These are phyloP conservation scores for Heterodera schachtii DNA, from an alignment of 1,140 invertebrate genomes.

Conservation along the genomic window DNA sequence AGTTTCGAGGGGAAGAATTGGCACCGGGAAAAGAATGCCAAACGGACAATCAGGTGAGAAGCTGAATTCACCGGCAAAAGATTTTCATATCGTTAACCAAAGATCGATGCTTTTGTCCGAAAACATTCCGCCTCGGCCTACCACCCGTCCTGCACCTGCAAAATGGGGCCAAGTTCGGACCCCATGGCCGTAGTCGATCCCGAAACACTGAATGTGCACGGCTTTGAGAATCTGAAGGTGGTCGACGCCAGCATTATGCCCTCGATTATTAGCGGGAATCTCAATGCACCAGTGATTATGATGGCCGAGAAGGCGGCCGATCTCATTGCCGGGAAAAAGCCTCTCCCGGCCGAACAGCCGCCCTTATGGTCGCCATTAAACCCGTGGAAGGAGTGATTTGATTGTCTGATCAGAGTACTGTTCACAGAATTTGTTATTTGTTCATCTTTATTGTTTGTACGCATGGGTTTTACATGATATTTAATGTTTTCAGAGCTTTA, in stretches of 20 bases:
- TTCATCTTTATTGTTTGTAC: neutral
- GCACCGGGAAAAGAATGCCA: conserved; percentile 65
- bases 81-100: neutral
- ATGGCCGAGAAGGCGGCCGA: conserved; percentile 71
- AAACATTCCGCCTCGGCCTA: conserved; percentile 68
- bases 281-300: conserved; percentile 71
- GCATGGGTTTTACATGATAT: too few species aligned
- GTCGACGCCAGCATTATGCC: conserved; percentile 72
- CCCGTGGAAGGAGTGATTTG: neutral
- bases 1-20: conserved; percentile 67
- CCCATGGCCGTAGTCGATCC: conserved; percentile 68
- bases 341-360: conserved; percentile 48
- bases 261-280: conserved; percentile 69
- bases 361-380: conserved; percentile 48
- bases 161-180: conserved; percentile 68
- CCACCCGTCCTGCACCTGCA: conserved; percentile 70
- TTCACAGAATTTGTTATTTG: neutral
- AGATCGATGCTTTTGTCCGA: conserved; percentile 59
- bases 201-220: conserved; percentile 66
- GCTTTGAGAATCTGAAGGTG: conserved; percentile 67
- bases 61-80: neutral
- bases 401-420: too few species aligned
- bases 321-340: conserved; percentile 65
- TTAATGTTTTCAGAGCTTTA: too few species aligned
- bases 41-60: conserved; percentile 60